Evolutionary conservation across 2,888 invertebrate species (phyloP).

Genomic region (Eilema caniola): DNA sequence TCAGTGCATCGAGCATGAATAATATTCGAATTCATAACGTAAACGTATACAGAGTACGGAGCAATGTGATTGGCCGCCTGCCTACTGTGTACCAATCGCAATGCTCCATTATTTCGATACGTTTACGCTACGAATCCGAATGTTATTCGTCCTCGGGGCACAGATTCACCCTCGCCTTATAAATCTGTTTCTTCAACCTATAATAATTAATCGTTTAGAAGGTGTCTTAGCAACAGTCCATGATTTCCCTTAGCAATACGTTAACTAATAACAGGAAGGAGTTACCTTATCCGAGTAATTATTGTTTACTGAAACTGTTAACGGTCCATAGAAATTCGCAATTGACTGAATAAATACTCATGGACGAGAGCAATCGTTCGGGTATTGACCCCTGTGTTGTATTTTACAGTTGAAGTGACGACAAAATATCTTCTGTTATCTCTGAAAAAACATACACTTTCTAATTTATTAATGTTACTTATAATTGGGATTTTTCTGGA

Average conservation of each 20-base stretch:
- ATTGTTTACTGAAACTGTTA: constrained; percentile 1
- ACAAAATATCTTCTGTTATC: neutral
- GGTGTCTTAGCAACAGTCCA: neutral
- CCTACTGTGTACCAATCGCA: no score
- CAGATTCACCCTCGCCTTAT: no score
- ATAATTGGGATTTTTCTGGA: no score
- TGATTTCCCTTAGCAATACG: neutral
- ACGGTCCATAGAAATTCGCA: neutral
- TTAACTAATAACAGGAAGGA: neutral
- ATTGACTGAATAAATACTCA: constrained; percentile 7
- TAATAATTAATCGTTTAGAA: neutral
- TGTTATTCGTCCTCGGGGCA: no score
- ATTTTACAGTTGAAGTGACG: neutral
- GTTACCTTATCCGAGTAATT: neutral
- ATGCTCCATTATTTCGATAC: no score
- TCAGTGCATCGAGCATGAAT: no score
- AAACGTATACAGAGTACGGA: no score
- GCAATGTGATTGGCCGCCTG: no score
- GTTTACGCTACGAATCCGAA: no score
- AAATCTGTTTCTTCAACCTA: neutral
- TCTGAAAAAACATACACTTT: neutral
- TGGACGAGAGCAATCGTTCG: constrained; percentile 3
- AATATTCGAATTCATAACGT: no score
- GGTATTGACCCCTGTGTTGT: neutral
- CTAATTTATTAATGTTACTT: no score